Evolutionary conservation across 2,113 vertebrate genomes (phyloP), one percentile per base, ranked within the genome.

Genomic region (Menura novaehollandiae): DNA sequence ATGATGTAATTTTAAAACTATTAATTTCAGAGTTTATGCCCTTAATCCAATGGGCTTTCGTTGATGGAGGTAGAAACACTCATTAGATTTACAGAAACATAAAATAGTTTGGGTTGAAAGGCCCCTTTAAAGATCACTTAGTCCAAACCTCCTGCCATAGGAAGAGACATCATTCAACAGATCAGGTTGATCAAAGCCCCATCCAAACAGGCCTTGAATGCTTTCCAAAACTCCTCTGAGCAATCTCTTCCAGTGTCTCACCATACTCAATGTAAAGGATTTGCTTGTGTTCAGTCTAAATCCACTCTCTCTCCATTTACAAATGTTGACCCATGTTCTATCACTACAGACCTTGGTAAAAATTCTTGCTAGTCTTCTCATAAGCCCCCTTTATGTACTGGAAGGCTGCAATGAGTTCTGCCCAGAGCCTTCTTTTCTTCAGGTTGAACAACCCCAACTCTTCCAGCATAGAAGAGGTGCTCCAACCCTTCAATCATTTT

Each of bases 1-100:
- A 93, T 85, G 30, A 90, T 79, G 24, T 5, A 8, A 77, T 92
- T 86, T 94, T 74, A 69, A 87, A 86, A 41, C 13, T 26, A 32
- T 76, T 96, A 44, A 74, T 94, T 83, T 94, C 52, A 59, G 78
- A 81, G 13, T 59, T 62, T 62, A 60, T 28, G 13, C 44, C 56
- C 24, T 85, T 66, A 80, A 35, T 87, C 35, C 28, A 83, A 30
- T 3, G 3, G 19, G 9, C 1, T 80, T 87, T 80, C 14, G 73
- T 3, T 39, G 49, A 18, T 13, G 21, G 13, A 73, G 9, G 15
- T 2, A 73, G 52, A 87, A 89, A 77, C 18, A 56, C 21, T 59
- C 28, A 56, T 16, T 1, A 84, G 7, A 83, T 47, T 62, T 20
- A 49, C 6, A 27, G 47, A 77, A 51, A 39, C 26, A 43, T 7